These are phyloP conservation scores for Bradypodion ventrale DNA, from an alignment of 2,797 vertebrate genomes.

Conservation along the genomic window DNA sequence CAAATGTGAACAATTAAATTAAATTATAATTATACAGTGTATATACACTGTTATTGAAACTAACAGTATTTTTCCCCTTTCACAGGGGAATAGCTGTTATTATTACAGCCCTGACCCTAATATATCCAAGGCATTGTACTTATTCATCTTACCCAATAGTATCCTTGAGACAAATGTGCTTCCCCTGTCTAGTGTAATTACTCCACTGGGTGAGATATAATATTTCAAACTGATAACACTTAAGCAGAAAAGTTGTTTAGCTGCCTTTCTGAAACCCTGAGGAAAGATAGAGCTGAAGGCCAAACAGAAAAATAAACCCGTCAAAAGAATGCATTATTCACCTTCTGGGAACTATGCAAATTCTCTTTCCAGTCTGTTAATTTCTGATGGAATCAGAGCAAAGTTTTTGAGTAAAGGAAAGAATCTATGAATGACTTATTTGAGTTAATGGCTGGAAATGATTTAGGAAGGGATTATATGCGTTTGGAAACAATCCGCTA, in stretches of 20 bases:
- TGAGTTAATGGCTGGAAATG: slow-evolving; percentile 11
- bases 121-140: neutral
- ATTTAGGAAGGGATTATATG: neutral
- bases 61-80: neutral
- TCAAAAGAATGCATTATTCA: slow-evolving; percentile 17
- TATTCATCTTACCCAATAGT: neutral
- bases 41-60: neutral
- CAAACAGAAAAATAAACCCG: slow-evolving; percentile 16
- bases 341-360: neutral
- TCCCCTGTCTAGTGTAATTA: neutral
- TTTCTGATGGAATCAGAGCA: slow-evolving; percentile 12
- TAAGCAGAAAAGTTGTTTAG: neutral
- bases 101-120: neutral
- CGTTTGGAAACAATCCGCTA: neutral
- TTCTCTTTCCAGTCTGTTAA: slow-evolving; percentile 5
- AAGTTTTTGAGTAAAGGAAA: slow-evolving; percentile 3
- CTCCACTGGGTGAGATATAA: neutral
- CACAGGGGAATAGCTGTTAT: neutral
- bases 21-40: neutral
- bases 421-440: neutral
- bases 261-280: neutral
- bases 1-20: no score
- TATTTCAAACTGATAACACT: neutral
- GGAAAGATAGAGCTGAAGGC: slow-evolving; percentile 3
- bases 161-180: neutral